Conservation (phyloP, 2,113 vertebrate species). For the Asarcornis scutulata region DNA sequence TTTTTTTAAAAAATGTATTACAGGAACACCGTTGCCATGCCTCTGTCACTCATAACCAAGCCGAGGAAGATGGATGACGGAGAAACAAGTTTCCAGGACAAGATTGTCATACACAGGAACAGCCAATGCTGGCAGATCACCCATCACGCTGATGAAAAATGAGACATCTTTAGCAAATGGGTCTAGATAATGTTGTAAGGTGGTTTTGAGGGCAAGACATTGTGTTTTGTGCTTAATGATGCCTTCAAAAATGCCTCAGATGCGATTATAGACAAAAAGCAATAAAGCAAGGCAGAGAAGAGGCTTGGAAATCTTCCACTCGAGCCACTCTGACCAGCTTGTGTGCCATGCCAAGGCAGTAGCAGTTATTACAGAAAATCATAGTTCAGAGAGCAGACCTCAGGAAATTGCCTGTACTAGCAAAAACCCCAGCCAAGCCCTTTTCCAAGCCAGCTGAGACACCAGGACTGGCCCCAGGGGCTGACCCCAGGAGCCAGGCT, state of each 20-base stretch:
- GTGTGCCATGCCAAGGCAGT: background rate
- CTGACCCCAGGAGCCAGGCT: background rate
- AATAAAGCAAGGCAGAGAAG: background rate
- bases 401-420: background rate
- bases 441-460: background rate
- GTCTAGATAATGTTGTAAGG: background rate
- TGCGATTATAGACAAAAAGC: background rate
- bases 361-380: constrained; percentile 14
- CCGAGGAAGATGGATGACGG: background rate
- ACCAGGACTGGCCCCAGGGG: background rate
- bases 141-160: background rate
- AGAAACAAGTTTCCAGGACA: background rate
- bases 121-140: background rate
- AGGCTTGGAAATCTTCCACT: background rate
- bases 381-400: background rate
- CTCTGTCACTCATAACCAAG: background rate
- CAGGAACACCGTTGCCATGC: background rate
- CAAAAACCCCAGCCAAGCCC: background rate
- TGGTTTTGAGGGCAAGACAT: constrained; percentile 1
- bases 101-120: background rate
- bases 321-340: background rate
- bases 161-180: background rate
- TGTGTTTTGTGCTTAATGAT: background rate
- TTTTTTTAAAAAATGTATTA: background rate
- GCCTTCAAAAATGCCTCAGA: background rate